These are phyloP conservation scores for Drosophila subpulchrella DNA, from an alignment of 1,140 invertebrate genomes.

Conservation along the genomic window DNA sequence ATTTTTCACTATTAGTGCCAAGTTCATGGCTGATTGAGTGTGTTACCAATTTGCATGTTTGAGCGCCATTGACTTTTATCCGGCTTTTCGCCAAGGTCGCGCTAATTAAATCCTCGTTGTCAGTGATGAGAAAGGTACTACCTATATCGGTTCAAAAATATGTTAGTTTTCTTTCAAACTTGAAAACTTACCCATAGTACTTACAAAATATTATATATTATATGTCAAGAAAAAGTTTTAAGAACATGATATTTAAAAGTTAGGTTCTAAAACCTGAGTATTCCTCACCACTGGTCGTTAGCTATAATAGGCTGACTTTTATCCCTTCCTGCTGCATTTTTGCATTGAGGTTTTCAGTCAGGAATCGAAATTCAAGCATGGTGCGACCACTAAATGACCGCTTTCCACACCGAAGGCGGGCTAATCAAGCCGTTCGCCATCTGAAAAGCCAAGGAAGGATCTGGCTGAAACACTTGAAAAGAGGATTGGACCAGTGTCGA, in stretches of 20 bases:
- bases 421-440: neutral
- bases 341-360: neutral
- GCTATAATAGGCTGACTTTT: neutral
- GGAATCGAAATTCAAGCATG: neutral
- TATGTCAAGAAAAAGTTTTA: neutral
- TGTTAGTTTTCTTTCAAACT: neutral
- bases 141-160: neutral
- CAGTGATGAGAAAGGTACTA: slow-evolving; percentile 2
- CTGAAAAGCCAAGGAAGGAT: neutral
- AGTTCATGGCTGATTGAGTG: neutral
- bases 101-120: slow-evolving; percentile 22
- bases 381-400: neutral
- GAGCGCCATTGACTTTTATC: neutral
- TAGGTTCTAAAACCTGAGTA: neutral
- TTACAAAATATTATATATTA: neutral
- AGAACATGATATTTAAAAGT: neutral
- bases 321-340: neutral
- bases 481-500: neutral
- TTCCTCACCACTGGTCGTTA: slow-evolving; percentile 5
- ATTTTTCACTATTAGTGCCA: neutral
- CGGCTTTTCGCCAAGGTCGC: neutral
- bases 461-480: neutral
- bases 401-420: neutral
- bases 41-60: slow-evolving; percentile 6
- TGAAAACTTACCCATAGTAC: neutral